phyloP scores from a whole-genome alignment of 1,140 invertebrate species.

The Brachionus rubens region DNA sequence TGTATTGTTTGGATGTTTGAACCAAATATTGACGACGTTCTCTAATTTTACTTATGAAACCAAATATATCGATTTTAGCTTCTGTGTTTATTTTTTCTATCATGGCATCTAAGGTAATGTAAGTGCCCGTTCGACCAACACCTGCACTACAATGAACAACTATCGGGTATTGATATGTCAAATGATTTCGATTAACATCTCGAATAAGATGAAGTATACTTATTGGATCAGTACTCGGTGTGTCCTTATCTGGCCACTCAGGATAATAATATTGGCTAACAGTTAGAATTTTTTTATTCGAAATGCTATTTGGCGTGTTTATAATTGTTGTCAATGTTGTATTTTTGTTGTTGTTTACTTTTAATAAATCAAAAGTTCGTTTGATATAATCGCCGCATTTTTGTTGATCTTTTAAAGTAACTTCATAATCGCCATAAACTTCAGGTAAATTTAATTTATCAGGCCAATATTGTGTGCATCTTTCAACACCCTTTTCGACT shows the following conservation, averaged over 20 bases:
- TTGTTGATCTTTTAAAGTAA: slow-evolving; percentile 28
- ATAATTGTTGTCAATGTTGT: not conserved
- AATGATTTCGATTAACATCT: slow-evolving; percentile 34
- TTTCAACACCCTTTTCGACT: slow-evolving; percentile 79
- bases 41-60: slow-evolving; percentile 91
- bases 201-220: slow-evolving; percentile 39
- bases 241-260: slow-evolving; percentile 86
- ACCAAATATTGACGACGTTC: slow-evolving; percentile 98
- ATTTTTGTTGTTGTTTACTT: slow-evolving; percentile 12
- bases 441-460: slow-evolving; percentile 63
- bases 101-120: slow-evolving; percentile 94
- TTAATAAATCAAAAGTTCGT: slow-evolving; percentile 29
- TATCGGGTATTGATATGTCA: slow-evolving; percentile 73
- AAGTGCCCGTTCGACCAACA: slow-evolving; percentile 88
- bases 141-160: slow-evolving; percentile 78
- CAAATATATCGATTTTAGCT: slow-evolving; percentile 96
- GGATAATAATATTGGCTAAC: slow-evolving; percentile 90
- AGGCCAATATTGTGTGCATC: slow-evolving; percentile 93
- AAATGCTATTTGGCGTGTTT: not conserved
- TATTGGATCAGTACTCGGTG: slow-evolving; percentile 27
- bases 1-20: slow-evolving; percentile 74
- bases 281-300: slow-evolving; percentile 66
- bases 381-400: slow-evolving; percentile 36
- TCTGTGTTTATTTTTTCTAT: slow-evolving; percentile 97
- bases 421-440: slow-evolving; percentile 7